Base-by-base conservation (phyloP, 2,113 vertebrate genomes). In the Acanthisitta chloris region DNA sequence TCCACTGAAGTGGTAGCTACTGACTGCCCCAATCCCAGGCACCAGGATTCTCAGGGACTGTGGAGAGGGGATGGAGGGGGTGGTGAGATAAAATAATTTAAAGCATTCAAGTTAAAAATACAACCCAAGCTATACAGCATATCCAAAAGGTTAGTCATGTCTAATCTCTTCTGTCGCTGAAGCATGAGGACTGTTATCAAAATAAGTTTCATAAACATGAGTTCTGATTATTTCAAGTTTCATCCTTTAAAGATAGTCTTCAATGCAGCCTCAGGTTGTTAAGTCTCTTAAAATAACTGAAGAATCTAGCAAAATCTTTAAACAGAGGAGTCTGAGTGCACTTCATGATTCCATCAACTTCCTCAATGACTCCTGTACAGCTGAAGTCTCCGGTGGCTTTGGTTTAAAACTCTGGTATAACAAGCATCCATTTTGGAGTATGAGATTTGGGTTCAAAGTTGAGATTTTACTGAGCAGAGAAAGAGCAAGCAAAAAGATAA, bases 1-100 rank as follows among this genome's bases (percentile, higher is more conserved):
- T 91, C 65, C 93, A 90, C 87, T 96, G 94, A 98, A 93, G 97
- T 61, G 1, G 26, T 91, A 97, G 43, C 31, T 28, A 51, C 42
- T 49, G 46, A 51, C 80, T 76, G 24, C 40, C 77, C 73, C 54
- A 82, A 28, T 80, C 62, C 40, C 55, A 72, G 17, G 33, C 21
- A 78, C 12, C 13, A 61, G 16, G 74, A 81, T 25, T 7, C 29
- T 67, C 49, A 70, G 23, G n/a, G 31, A 81, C 29, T 74, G 57
- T n/a, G n/a, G n/a, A n/a, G n/a, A n/a, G n/a, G n/a, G n/a, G n/a
- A n/a, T n/a, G n/a, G n/a, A n/a, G n/a, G n/a, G n/a, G n/a, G n/a
- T n/a, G n/a, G n/a, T n/a, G n/a, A n/a, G n/a, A n/a, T n/a, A n/a
- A n/a, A n/a, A n/a, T n/a, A n/a, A n/a, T n/a, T n/a, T n/a, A n/a